phyloP scores from a whole-genome alignment of 2,113 vertebrate species.

The Tringa solitaria region DNA sequence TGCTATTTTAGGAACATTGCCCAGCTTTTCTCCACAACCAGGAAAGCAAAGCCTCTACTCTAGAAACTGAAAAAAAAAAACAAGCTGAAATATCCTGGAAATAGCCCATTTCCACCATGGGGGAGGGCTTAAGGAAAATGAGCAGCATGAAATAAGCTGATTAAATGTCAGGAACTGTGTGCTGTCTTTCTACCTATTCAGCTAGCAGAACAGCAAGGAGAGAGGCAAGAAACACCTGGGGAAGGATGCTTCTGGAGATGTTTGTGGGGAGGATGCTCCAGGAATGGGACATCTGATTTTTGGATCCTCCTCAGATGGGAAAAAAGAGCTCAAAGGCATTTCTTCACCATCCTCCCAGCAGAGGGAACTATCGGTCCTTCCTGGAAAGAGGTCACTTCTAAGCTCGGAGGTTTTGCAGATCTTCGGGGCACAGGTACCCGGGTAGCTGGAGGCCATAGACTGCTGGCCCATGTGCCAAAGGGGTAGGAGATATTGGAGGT shows the following conservation, averaged over 20 bases:
- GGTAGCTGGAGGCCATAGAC: background rate
- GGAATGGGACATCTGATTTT: background rate
- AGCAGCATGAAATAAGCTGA: background rate
- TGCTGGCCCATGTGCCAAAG: background rate
- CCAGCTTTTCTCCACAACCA: background rate
- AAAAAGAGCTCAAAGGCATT: background rate
- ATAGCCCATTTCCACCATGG: background rate
- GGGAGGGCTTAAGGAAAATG: background rate
- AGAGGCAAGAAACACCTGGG: background rate
- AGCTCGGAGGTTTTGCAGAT: background rate
- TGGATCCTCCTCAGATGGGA: background rate
- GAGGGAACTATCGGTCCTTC: constrained; percentile 39
- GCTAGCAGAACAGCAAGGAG: background rate
- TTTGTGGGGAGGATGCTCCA: background rate
- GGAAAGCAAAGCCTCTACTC: background rate
- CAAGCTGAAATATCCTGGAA: background rate
- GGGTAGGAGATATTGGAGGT: background rate
- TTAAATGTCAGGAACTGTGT: background rate
- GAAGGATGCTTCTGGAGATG: background rate
- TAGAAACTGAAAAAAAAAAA: background rate
- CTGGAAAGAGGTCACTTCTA: background rate
- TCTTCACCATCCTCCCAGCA: constrained; percentile 41
- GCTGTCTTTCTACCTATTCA: background rate
- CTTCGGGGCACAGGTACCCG: rapidly evolving
- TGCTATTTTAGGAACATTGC: constrained; percentile 5